phyloP scores from a whole-genome alignment of 2,888 invertebrate species.

The Heteromyza rotundicornis region DNA sequence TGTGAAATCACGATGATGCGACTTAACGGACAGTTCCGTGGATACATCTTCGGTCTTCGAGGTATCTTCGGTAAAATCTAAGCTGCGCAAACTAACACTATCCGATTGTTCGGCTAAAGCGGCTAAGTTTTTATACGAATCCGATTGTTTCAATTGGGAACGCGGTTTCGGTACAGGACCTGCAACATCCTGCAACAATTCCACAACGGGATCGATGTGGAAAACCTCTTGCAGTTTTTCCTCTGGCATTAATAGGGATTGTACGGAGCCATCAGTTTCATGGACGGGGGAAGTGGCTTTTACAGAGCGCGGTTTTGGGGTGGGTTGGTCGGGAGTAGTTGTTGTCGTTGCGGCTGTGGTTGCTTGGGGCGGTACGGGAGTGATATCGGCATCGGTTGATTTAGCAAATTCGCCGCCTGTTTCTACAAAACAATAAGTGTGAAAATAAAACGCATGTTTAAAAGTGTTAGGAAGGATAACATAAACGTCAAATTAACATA shows the following conservation, averaged over 20 bases:
- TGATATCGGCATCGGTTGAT: constrained; percentile 54
- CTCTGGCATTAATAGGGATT: not conserved
- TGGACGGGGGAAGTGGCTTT: constrained; percentile 52
- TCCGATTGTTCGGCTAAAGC: constrained; percentile 52
- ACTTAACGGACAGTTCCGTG: constrained; percentile 46
- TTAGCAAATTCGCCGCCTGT: constrained; percentile 58
- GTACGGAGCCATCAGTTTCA: constrained; percentile 42
- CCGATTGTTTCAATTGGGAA: constrained; percentile 50
- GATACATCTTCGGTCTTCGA: constrained; percentile 56
- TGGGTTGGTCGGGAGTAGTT: constrained; percentile 60
- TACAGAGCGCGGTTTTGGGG: constrained; percentile 64
- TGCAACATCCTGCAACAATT: not conserved
- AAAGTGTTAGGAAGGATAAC: constrained; percentile 52
- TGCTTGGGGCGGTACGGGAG: constrained; percentile 45
- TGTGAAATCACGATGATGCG: constrained; percentile 43
- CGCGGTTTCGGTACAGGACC: constrained; percentile 59
- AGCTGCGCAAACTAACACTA: constrained; percentile 53
- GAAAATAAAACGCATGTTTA: constrained; percentile 56
- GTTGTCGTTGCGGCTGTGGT: constrained; percentile 33
- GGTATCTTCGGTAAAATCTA: constrained; percentile 55
- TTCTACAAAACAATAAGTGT: constrained; percentile 62
- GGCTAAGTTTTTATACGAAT: constrained; percentile 49
- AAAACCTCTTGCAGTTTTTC: not conserved
- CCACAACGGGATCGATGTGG: constrained; percentile 24
- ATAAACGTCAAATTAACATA: constrained; percentile 41